Base-by-base conservation (phyloP, 2,888 invertebrate genomes). In the Ypsolopha scabrella region DNA sequence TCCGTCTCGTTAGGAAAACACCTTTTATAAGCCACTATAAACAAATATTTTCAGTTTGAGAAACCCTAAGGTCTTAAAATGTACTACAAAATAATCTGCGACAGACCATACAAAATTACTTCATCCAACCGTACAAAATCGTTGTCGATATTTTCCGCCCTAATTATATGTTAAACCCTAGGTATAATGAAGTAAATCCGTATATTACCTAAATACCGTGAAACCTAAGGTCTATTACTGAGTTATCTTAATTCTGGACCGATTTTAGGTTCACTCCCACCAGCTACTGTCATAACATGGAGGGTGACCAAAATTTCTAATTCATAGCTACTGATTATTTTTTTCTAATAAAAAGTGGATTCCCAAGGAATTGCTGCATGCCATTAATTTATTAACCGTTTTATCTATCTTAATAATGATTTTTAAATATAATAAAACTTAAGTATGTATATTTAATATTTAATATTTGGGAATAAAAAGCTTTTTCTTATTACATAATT, bases 201-300 rank as follows among this genome's bases (percentile, higher is more conserved):
- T 41, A 41, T 39, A 38, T 48, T 48, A 48, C 49, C 49, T 49
- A 39, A 49, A 49, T 39, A 41, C 49, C 39, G 39, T 49, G 49
- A 49, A 49, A 14, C 37, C 37, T 49, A 10, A 10, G 33, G 24
- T 14, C 41, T 11, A 49, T 24, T 14, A 49, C 49, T 10, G 34
- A 8, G 33, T 39, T 48, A 14, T 41, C 41, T 49, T 49, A 39
- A 49, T 49, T 49, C 34, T 41, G 41, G 49, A 24, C 10, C 49
- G 34, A 49, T 14, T 39, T 49, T 39, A 41, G 11, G n/a, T 58
- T 50, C 56, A 68, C 76, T 72, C 78, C 77, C 72, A 76, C 78
- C n/a, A 37, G 74, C 72, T 75, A 71, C 72, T 61, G 74, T 61
- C 65, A 57, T 52, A 49, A 14, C 37, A 38, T 48, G 37, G 11